phyloP scores from a whole-genome alignment of 1,140 invertebrate genomes.

The Drosophila nigromelanica region DNA sequence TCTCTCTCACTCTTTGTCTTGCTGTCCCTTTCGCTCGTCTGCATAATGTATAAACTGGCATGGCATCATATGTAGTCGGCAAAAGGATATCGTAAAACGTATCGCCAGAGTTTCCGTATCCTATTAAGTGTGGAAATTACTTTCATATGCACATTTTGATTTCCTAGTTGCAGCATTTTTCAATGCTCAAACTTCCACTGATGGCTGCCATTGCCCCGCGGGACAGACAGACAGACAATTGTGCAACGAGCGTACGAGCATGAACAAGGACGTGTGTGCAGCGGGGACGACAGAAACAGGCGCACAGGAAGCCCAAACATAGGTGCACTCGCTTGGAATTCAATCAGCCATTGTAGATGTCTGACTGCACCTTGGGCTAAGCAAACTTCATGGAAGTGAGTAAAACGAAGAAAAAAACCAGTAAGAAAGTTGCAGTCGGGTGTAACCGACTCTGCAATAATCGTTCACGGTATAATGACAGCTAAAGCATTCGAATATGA shows the following conservation, averaged over 20 bases:
- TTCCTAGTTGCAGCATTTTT: conserved; percentile 63
- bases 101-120: conserved; percentile 75
- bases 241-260: conserved; percentile 4
- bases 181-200: conserved; percentile 22
- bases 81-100: conserved; percentile 77
- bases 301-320: conserved; percentile 26
- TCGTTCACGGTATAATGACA: too few relatives aligned
- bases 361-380: neutral
- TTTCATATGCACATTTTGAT: conserved; percentile 81
- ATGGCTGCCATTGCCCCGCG: conserved; percentile 16
- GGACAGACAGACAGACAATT: conserved; percentile 14
- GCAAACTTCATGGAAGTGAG: neutral
- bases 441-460: too few relatives aligned
- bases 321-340: conserved; percentile 19
- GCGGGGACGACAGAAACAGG: conserved; percentile 17
- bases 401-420: too few relatives aligned
- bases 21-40: conserved; percentile 10
- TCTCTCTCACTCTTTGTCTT: neutral
- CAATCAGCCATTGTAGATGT: conserved; percentile 24
- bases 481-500: too few relatives aligned
- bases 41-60: conserved; percentile 65
- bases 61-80: conserved; percentile 56
- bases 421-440: too few relatives aligned
- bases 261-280: too few relatives aligned
- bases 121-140: conserved; percentile 80